phyloP scores from a whole-genome alignment of 2,113 vertebrate species.

The Spheniscus mendiculus region DNA sequence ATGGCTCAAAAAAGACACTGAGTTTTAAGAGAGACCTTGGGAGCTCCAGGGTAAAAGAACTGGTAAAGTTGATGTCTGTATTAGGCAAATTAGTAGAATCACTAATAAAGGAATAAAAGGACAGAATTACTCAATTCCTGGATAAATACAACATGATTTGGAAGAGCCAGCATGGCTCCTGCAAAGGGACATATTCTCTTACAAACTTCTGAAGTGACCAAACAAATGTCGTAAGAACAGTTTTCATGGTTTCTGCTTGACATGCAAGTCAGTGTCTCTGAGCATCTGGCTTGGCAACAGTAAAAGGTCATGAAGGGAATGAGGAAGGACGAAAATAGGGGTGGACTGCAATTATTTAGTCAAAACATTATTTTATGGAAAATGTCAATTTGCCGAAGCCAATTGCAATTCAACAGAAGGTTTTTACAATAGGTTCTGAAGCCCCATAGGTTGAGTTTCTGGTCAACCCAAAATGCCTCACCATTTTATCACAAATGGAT shows the following conservation, averaged over 20 bases:
- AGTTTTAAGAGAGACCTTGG: not conserved
- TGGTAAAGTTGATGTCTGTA: not conserved
- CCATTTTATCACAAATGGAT: not conserved
- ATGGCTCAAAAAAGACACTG: not conserved
- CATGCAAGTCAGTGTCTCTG: not conserved
- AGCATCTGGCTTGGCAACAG: not conserved
- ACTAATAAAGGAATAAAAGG: not conserved
- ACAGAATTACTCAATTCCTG: not conserved
- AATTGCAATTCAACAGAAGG: not conserved
- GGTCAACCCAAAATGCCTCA: not conserved
- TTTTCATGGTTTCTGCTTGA: not conserved
- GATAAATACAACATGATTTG: not conserved
- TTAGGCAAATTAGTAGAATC: not conserved
- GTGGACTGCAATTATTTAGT: not conserved
- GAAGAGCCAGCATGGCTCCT: not conserved
- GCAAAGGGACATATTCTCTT: not conserved
- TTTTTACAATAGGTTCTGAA: not conserved
- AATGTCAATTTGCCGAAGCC: not conserved
- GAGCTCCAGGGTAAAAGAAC: not conserved
- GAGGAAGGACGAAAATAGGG: not conserved
- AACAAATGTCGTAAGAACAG: rapidly evolving
- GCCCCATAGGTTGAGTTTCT: not conserved
- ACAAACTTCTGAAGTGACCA: not conserved
- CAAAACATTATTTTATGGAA: not conserved
- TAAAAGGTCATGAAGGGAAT: not conserved